A percentile compares a stretch with the other conserved stretches of the same genome.
These are phyloP conservation scores for Diplolepis rosae DNA, from an alignment of 2,888 invertebrate genomes.

Conservation along the genomic window DNA sequence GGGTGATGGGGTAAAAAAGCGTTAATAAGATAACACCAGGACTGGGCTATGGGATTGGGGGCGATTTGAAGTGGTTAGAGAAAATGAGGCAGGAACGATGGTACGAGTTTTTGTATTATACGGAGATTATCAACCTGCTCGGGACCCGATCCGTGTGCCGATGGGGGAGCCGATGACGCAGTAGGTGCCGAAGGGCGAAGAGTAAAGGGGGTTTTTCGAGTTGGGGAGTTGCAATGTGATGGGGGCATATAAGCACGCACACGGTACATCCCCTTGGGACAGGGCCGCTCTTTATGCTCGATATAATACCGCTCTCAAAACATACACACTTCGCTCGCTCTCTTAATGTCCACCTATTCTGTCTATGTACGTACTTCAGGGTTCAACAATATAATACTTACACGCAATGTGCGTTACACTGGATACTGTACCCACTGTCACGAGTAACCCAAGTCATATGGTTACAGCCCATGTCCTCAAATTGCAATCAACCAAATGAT, in stretches of 20 bases:
- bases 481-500: slow-evolving; percentile 14
- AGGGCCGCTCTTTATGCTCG: slow-evolving; percentile 73
- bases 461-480: slow-evolving; percentile 4
- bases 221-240: slow-evolving; percentile 50
- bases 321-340: slow-evolving; percentile 68
- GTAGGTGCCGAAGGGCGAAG: slow-evolving; percentile 41
- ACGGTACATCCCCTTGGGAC: slow-evolving; percentile 68
- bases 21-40: slow-evolving; percentile 64
- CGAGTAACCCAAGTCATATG: not conserved
- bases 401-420: not conserved
- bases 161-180: slow-evolving; percentile 43
- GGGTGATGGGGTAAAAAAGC: slow-evolving; percentile 45
- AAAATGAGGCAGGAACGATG: slow-evolving; percentile 55
- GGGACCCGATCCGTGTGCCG: slow-evolving; percentile 57
- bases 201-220: slow-evolving; percentile 54
- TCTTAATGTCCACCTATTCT: slow-evolving; percentile 37
- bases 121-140: slow-evolving; percentile 72
- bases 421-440: not conserved
- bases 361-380: not conserved
- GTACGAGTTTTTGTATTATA: slow-evolving; percentile 69
- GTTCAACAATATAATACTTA: slow-evolving; percentile 19
- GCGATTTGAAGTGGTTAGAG: slow-evolving; percentile 66
- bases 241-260: slow-evolving; percentile 66
- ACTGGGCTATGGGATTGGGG: slow-evolving; percentile 40
- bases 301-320: slow-evolving; percentile 74